These are phyloP conservation scores for Indicator indicator DNA, from an alignment of 2,113 vertebrate species.

Conservation along the genomic window DNA sequence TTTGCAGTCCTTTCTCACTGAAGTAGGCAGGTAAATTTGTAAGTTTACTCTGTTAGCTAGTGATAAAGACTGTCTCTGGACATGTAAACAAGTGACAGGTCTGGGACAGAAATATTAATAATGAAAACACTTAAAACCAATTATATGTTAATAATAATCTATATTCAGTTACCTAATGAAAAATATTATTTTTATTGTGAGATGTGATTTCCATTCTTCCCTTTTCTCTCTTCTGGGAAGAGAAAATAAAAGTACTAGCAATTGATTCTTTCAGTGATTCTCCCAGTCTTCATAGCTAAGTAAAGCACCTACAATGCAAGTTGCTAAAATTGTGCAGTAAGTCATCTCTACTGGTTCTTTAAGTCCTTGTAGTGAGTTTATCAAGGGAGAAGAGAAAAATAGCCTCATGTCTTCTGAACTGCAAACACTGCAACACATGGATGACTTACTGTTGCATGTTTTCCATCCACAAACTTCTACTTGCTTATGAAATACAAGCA, in stretches of 20 bases:
- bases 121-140: background rate
- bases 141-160: background rate
- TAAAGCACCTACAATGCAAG: background rate
- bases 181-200: background rate
- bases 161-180: background rate
- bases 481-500: background rate
- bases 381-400: background rate
- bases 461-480: background rate
- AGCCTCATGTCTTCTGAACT: background rate
- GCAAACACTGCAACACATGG: background rate
- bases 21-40: conserved; percentile 29
- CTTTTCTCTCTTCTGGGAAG: background rate
- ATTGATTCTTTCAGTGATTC: background rate
- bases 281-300: background rate
- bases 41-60: conserved; percentile 51
- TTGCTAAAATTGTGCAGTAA: background rate
- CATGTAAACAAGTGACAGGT: conserved; percentile 31
- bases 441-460: background rate
- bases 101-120: background rate
- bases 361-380: background rate
- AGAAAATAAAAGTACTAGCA: background rate
- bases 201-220: background rate
- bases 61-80: conserved; percentile 56
- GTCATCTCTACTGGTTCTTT: background rate
- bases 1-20: conserved; percentile 34